Conservation (phyloP, 2,113 vertebrate species). For the Oxyruncus cristatus region DNA sequence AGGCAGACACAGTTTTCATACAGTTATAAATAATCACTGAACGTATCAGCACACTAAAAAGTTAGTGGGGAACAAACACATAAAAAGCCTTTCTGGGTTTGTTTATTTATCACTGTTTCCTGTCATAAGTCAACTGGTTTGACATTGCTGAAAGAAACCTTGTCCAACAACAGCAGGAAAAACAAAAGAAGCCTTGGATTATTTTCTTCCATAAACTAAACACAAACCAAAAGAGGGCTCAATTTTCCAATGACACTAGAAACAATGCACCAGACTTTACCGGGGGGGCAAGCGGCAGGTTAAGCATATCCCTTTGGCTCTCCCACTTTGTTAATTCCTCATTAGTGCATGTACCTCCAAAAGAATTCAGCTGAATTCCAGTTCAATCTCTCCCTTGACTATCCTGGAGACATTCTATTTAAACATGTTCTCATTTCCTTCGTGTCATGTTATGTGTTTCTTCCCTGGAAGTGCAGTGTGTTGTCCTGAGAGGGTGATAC, state of each 20-base stretch:
- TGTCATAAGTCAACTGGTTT: background rate
- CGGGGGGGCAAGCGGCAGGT: background rate
- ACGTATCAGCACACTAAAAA: background rate
- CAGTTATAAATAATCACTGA: constrained; percentile 22
- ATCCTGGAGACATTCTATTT: background rate
- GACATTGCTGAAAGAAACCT: background rate
- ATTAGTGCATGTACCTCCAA: background rate
- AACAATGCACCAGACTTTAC: background rate
- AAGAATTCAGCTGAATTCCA: constrained; percentile 4
- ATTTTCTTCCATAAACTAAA: background rate
- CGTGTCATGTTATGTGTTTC: background rate
- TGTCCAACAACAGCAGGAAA: background rate
- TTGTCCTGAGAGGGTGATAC: constrained; percentile 15
- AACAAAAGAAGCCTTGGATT: background rate
- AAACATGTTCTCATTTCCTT: constrained; percentile 36
- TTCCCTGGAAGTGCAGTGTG: background rate
- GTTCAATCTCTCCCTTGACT: constrained; percentile 37
- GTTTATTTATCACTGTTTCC: background rate
- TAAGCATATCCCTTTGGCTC: background rate
- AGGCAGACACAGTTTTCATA: background rate
- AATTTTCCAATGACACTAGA: background rate
- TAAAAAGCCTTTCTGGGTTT: background rate
- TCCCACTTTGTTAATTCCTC: background rate
- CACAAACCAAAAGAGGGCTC: background rate
- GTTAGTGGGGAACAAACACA: background rate